phyloP scores from a whole-genome alignment of 2,888 invertebrate species.

The Andrena minutula region DNA sequence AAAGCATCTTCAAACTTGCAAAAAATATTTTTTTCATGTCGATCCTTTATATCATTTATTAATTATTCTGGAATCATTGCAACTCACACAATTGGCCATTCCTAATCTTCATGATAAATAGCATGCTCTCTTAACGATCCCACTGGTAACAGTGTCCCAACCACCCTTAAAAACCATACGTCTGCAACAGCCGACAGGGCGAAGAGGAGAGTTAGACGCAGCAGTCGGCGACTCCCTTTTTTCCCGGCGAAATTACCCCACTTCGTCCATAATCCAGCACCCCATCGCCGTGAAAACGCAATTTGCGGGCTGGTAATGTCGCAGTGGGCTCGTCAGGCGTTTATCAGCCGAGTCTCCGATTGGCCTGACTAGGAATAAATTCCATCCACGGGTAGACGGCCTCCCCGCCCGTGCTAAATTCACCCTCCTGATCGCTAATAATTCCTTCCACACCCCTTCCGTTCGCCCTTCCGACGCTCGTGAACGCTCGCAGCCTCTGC shows the following conservation, averaged over 20 bases:
- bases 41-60: too few species aligned
- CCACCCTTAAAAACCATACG: too few species aligned
- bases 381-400: conserved; percentile 51
- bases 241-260: conserved; percentile 6
- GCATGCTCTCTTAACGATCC: too few species aligned
- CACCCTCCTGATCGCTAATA: conserved; percentile 71
- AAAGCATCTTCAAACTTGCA: too few species aligned
- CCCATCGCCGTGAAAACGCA: conserved; percentile 50
- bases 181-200: too few species aligned
- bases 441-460: conserved; percentile 57
- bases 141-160: too few species aligned
- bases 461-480: conserved; percentile 30
- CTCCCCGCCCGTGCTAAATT: conserved; percentile 41
- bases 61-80: too few species aligned
- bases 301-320: conserved; percentile 61
- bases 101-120: too few species aligned
- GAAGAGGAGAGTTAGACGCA: neutral
- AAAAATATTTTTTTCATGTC: too few species aligned
- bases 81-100: too few species aligned
- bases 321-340: conserved; percentile 60
- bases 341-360: conserved; percentile 63
- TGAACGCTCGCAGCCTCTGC: neutral
- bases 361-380: conserved; percentile 64
- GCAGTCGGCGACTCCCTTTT: neutral
- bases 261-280: conserved; percentile 1